Percentiles rank a stretch among this genome's conserved stretches.
phyloP scores from a whole-genome alignment of 2,113 vertebrate species.

The Crypturellus undulatus region DNA sequence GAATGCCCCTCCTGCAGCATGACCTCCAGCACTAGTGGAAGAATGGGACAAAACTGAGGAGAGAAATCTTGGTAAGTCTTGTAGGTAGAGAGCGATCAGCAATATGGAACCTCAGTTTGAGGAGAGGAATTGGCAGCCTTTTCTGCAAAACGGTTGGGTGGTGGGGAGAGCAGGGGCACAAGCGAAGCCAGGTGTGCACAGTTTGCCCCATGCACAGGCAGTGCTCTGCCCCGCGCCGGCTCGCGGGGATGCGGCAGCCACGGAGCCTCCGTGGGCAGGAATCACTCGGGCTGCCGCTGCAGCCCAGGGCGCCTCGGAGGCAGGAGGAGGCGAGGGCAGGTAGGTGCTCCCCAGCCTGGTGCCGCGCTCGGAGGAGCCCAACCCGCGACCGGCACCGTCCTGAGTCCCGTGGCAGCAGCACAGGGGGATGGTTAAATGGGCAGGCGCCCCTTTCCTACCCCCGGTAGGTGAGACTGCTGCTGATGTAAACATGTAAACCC shows the following conservation, averaged over 20 bases:
- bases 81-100: not conserved
- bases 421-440: accelerated
- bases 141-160: accelerated
- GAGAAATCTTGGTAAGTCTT: not conserved
- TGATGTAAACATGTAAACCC: not conserved
- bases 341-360: accelerated
- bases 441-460: not conserved
- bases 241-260: not conserved
- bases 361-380: accelerated
- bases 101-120: not conserved
- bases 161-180: not conserved
- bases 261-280: no score
- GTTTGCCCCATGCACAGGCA: accelerated
- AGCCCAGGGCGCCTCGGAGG: no score
- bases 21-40: not conserved
- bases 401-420: not conserved
- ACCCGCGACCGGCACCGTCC: accelerated
- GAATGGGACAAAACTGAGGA: not conserved
- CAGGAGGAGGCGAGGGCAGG: accelerated
- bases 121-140: not conserved
- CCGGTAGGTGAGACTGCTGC: accelerated
- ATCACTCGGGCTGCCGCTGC: no score
- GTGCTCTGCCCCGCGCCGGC: not conserved
- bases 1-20: not conserved
- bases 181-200: not conserved